phyloP scores from a whole-genome alignment of 2,113 vertebrate species.

The Gadus chalcogrammus region DNA sequence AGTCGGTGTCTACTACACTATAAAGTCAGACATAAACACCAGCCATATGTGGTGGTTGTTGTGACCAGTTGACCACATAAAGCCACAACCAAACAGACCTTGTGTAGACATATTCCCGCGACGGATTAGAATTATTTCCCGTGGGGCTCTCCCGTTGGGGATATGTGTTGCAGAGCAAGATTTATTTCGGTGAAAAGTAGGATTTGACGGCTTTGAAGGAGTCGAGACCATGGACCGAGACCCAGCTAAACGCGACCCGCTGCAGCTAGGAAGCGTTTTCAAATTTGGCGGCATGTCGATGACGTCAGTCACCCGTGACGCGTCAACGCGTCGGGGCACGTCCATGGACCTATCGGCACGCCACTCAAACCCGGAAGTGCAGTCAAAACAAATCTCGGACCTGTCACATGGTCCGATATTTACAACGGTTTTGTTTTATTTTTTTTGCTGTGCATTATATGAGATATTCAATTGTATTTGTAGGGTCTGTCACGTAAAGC shows the following conservation, averaged over 20 bases:
- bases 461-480: too few relatives aligned
- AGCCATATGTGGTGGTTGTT: too few relatives aligned
- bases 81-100: constrained; percentile 21
- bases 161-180: constrained; percentile 36
- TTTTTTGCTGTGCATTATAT: too few relatives aligned
- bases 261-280: not conserved
- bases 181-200: too few relatives aligned
- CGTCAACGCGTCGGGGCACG: not conserved
- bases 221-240: too few relatives aligned
- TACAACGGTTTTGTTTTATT: too few relatives aligned
- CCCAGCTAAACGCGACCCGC: not conserved
- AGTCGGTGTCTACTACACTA: too few relatives aligned
- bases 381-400: constrained; percentile 12
- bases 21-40: too few relatives aligned
- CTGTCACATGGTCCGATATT: constrained; percentile 25
- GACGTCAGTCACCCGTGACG: not conserved
- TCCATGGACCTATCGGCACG: too few relatives aligned
- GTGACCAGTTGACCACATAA: too few relatives aligned
- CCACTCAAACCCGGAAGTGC: constrained; percentile 43
- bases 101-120: constrained; percentile 4
- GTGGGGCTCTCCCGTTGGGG: not conserved
- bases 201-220: constrained; percentile 29
- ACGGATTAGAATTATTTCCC: not conserved
- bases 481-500: too few relatives aligned
- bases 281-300: too few relatives aligned